Percentiles rank a stretch among this genome's conserved stretches.
Evolutionary conservation across 2,113 vertebrate genomes (phyloP).

Genomic region (Phaethornis superciliosus): DNA sequence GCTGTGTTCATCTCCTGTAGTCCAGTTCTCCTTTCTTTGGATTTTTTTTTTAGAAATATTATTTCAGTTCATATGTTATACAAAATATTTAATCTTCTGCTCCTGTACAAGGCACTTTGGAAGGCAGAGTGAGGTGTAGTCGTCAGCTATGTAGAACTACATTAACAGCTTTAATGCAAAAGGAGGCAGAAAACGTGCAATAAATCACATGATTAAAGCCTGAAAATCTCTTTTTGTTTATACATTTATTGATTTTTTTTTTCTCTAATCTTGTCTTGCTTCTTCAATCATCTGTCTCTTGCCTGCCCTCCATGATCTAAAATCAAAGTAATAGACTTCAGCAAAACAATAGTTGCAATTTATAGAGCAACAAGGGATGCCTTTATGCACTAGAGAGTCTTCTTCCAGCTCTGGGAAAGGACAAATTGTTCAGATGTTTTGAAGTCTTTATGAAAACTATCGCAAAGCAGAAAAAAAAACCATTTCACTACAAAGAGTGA

Average conservation of each 20-base stretch:
- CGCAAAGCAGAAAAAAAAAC: neutral
- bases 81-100: slow-evolving; percentile 21
- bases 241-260: slow-evolving; percentile 65
- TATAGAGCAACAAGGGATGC: slow-evolving; percentile 11
- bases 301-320: slow-evolving; percentile 46
- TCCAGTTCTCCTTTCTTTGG: slow-evolving; percentile 1
- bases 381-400: slow-evolving; percentile 15
- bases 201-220: slow-evolving; percentile 43
- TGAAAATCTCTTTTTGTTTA: slow-evolving; percentile 60
- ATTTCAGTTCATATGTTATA: slow-evolving; percentile 40
- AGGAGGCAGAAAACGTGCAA: slow-evolving; percentile 15
- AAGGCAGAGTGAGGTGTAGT: neutral
- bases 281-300: slow-evolving; percentile 48
- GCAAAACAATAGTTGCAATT: slow-evolving; percentile 53
- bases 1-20: slow-evolving; percentile 23
- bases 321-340: slow-evolving; percentile 62
- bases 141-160: neutral
- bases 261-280: slow-evolving; percentile 47
- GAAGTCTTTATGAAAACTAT: neutral
- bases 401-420: slow-evolving; percentile 11
- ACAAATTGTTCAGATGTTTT: neutral
- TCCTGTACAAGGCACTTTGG: neutral
- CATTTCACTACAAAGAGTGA: neutral
- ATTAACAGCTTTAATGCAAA: slow-evolving; percentile 33
- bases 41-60: neutral